Base-by-base conservation (phyloP, 2,797 vertebrate genomes). In the Buphagus erythrorhynchus region DNA sequence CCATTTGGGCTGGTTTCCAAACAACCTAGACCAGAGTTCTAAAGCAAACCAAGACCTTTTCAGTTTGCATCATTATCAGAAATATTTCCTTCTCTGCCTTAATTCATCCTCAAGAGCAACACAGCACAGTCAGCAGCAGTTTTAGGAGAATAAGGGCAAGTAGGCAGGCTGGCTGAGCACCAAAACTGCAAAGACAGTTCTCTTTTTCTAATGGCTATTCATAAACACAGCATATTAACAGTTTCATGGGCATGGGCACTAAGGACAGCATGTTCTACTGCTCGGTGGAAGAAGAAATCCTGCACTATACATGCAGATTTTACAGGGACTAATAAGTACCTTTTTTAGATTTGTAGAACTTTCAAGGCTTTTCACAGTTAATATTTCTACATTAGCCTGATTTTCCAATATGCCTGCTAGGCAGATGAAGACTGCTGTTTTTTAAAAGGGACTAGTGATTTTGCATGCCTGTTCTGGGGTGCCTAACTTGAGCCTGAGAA, bases 321-420 rank as follows among this genome's bases (percentile, higher is more conserved):
- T 90, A 76, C 67, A 90, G 66, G 74, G 66, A 67, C 82, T 81
- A 94, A 66, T 66, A 96, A 87, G 80, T 87, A 55, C 61, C 46
- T 88, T 91, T 88, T 81, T 88, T 73, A 91, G 76, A 75, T 93
- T 61, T 78, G 76, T 54, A 94, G 55, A 93, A 84, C 67, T 91
- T 90, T 78, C 67, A 81, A 95, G 86, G 80, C 59, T 95, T 96
- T 96, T 94, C 91, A 88, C 91, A 94, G 94, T 87, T 95, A 94
- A 86, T 96, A 96, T 94, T 96, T 96, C 93, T 93, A 66, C 80
- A 86, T 96, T 88, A 95, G 76, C 52, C 73, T 84, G 63, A 76
- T 94, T 88, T 94, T 85, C 82, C 94, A 90, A 54, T 66, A 74
- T 77, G 84, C 55, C 66, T 88, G 79, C 72, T 69, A 31, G 73